Conservation (phyloP, 1,140 invertebrate genomes). For the Mesaphorura yosii region DNA sequence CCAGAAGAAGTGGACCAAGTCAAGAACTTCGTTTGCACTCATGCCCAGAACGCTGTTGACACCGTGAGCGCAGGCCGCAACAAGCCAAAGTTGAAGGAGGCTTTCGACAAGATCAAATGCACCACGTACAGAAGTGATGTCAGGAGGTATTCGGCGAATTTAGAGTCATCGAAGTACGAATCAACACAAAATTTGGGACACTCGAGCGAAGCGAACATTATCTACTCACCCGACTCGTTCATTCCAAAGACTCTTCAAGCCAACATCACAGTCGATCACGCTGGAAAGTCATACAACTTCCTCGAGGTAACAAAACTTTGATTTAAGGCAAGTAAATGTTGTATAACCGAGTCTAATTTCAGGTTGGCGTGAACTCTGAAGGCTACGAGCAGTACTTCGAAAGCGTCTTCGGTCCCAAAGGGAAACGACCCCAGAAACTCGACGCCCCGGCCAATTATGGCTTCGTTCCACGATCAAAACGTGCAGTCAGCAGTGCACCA, state of each 20-base stretch:
- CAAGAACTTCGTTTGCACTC: too few relatives aligned
- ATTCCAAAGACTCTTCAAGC: slow-evolving; percentile 63
- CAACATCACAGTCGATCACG: slow-evolving; percentile 74
- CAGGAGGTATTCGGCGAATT: slow-evolving; percentile 62
- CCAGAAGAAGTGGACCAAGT: too few relatives aligned
- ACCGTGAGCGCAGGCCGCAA: too few relatives aligned
- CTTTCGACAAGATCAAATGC: too few relatives aligned
- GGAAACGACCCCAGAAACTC: background rate
- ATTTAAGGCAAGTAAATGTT: too few relatives aligned
- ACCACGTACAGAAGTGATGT: slow-evolving; percentile 60
- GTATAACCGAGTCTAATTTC: too few relatives aligned
- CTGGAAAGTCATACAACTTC: slow-evolving; percentile 72
- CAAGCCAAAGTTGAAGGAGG: too few relatives aligned
- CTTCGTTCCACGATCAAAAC: slow-evolving; percentile 4
- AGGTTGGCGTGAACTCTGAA: slow-evolving; percentile 75
- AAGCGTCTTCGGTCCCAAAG: background rate
- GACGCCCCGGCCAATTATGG: background rate
- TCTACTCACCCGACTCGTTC: slow-evolving; percentile 79
- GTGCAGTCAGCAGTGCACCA: background rate
- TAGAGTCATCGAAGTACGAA: slow-evolving; percentile 60
- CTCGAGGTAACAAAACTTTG: slow-evolving; percentile 62
- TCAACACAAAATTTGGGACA: slow-evolving; percentile 57
- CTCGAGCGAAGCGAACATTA: slow-evolving; percentile 57
- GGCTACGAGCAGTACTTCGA: slow-evolving; percentile 49
- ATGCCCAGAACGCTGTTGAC: too few relatives aligned